These are phyloP conservation scores for Seriola quinqueradiata DNA, from an alignment of 2,113 vertebrate species.

Conservation along the genomic window DNA sequence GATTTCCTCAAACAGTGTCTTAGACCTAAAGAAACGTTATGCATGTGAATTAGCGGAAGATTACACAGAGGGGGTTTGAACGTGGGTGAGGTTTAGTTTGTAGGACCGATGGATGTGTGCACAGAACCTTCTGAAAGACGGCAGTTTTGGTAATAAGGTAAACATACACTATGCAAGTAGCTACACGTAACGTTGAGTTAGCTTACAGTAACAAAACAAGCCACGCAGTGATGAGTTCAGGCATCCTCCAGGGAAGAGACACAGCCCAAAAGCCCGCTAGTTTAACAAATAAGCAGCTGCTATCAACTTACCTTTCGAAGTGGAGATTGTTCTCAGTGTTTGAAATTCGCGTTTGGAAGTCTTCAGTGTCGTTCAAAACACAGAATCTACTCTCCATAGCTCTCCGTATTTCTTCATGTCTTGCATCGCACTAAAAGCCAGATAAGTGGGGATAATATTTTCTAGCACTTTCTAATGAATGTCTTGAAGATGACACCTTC, in stretches of 20 bases:
- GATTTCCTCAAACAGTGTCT: constrained; percentile 93
- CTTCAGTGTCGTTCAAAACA: constrained; percentile 78
- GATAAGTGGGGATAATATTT: background rate
- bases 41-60: background rate
- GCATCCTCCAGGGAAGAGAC: background rate
- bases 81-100: background rate
- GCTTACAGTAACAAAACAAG: constrained; percentile 21
- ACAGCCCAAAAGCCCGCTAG: background rate
- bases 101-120: background rate
- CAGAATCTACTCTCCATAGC: constrained; percentile 82
- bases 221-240: background rate
- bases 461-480: constrained; percentile 10
- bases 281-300: background rate
- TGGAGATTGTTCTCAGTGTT: constrained; percentile 58
- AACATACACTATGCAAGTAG: constrained; percentile 4
- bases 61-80: background rate
- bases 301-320: constrained; percentile 75
- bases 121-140: no score
- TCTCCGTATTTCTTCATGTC: constrained; percentile 79
- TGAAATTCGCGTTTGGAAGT: constrained; percentile 69
- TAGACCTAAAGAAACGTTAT: constrained; percentile 82
- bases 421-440: constrained; percentile 22
- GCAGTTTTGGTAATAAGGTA: background rate
- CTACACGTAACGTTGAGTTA: constrained; percentile 1
- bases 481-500: background rate